These are phyloP conservation scores for Agelastica alni DNA, from an alignment of 2,888 invertebrate genomes.

Conservation along the genomic window DNA sequence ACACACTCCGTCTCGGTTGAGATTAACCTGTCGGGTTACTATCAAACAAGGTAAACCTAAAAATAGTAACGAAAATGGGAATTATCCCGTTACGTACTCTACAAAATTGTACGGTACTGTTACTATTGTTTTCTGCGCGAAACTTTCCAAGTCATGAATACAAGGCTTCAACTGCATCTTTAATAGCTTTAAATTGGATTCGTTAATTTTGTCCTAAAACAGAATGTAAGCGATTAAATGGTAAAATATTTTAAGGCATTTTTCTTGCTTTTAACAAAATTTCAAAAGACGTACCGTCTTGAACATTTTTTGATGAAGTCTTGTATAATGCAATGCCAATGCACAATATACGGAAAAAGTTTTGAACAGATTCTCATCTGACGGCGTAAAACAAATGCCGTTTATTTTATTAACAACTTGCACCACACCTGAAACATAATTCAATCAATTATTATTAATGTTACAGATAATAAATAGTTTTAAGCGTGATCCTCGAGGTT, in stretches of 20 bases:
- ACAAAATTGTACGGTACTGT: constrained; percentile 58
- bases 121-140: constrained; percentile 55
- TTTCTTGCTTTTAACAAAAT: no score
- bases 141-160: constrained; percentile 58
- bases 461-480: no score
- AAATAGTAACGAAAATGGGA: no score
- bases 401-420: constrained; percentile 63
- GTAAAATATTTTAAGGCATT: no score
- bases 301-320: constrained; percentile 59
- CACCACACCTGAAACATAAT: constrained; percentile 64
- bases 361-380: constrained; percentile 62
- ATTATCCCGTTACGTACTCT: constrained; percentile 57
- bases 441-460: no score
- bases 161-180: constrained; percentile 61
- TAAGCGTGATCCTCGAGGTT: no score
- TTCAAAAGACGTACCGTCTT: constrained; percentile 51
- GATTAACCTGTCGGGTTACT: no score
- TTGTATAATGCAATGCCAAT: constrained; percentile 63
- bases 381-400: constrained; percentile 56
- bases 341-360: constrained; percentile 64
- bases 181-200: constrained; percentile 54
- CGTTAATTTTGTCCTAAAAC: constrained; percentile 38
- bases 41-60: no score
- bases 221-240: no score
- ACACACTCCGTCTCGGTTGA: no score